These are phyloP conservation scores for Drosophila anomalata DNA, from an alignment of 2,888 invertebrate genomes.

Conservation along the genomic window DNA sequence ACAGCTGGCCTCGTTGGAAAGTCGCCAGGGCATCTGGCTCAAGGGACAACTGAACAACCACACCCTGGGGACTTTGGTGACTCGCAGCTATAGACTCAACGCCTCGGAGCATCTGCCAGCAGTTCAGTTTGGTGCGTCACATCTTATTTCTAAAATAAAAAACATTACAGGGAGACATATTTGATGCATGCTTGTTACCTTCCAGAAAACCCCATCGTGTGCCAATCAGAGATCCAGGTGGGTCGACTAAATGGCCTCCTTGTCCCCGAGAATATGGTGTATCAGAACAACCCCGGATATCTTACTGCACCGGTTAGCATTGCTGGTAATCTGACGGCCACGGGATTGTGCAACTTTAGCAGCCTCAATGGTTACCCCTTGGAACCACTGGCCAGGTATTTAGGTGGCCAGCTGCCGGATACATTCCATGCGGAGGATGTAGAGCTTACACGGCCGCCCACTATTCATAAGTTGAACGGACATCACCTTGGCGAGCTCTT, in stretches of 20 bases:
- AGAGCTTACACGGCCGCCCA: slow-evolving; percentile 83
- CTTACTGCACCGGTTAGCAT: slow-evolving; percentile 60
- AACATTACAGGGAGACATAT: background rate
- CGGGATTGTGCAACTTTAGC: slow-evolving; percentile 54
- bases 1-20: slow-evolving; percentile 61
- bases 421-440: slow-evolving; percentile 83
- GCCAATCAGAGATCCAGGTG: slow-evolving; percentile 73
- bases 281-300: slow-evolving; percentile 71
- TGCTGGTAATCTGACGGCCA: slow-evolving; percentile 54
- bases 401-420: slow-evolving; percentile 52
- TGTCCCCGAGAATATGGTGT: slow-evolving; percentile 84
- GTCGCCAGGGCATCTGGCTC: slow-evolving; percentile 61
- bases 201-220: slow-evolving; percentile 74
- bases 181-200: background rate
- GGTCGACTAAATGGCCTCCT: slow-evolving; percentile 81
- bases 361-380: slow-evolving; percentile 73
- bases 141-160: background rate
- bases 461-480: slow-evolving; percentile 83
- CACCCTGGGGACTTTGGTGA: slow-evolving; percentile 83
- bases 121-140: slow-evolving; percentile 83
- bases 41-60: slow-evolving; percentile 83
- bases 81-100: slow-evolving; percentile 85
- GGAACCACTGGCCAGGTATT: slow-evolving; percentile 53
- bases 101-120: slow-evolving; percentile 84
- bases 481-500: slow-evolving; percentile 79